Evolutionary conservation across 2,888 invertebrate genomes (phyloP).

Genomic region (Athripsodes cinereus): DNA sequence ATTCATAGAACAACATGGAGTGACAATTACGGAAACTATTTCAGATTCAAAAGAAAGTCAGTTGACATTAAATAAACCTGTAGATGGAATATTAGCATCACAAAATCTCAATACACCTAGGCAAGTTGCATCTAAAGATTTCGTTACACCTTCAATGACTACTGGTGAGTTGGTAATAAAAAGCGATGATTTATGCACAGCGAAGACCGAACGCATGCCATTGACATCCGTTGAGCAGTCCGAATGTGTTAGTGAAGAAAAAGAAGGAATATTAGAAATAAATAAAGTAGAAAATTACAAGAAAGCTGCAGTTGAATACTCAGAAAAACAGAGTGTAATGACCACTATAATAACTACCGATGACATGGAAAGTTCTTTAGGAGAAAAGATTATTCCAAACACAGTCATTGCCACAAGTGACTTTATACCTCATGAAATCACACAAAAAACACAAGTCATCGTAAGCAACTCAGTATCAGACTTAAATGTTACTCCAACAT

Average conservation of each 20-base stretch:
- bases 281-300: constrained; percentile 33
- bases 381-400: constrained; percentile 33
- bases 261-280: constrained; percentile 40
- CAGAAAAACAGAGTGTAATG: constrained; percentile 51
- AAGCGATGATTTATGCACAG: constrained; percentile 31
- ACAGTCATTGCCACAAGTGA: constrained; percentile 33
- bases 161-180: constrained; percentile 35
- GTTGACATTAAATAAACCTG: constrained; percentile 38
- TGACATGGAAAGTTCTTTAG: constrained; percentile 51
- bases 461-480: constrained; percentile 32
- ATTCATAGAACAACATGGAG: constrained; percentile 43
- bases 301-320: constrained; percentile 44
- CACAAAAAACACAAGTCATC: constrained; percentile 40
- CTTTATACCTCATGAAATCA: constrained; percentile 38
- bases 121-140: constrained; percentile 40
- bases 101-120: constrained; percentile 41
- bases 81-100: constrained; percentile 36
- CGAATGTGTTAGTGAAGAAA: constrained; percentile 47
- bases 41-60: constrained; percentile 49
- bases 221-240: constrained; percentile 44
- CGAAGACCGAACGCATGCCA: constrained; percentile 36
- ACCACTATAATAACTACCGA: constrained; percentile 50
- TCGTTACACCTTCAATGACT: constrained; percentile 38
- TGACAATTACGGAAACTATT: constrained; percentile 51
- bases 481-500: constrained; percentile 30